Conservation (phyloP, 2,797 vertebrate genomes). For the Pseudotriccus pelzelni region DNA sequence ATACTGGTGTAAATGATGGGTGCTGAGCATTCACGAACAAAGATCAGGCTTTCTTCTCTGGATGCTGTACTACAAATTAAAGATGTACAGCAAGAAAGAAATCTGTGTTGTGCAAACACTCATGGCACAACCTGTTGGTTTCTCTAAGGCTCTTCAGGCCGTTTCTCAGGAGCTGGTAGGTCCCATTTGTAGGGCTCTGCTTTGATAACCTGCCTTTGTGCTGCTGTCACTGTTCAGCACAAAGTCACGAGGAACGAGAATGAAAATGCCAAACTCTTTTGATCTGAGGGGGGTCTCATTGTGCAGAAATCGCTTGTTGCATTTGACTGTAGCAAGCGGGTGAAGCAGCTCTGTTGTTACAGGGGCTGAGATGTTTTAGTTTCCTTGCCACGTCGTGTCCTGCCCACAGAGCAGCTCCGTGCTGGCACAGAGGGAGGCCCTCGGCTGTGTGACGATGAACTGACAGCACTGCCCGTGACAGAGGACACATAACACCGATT, state of each 20-base stretch:
- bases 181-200: background rate
- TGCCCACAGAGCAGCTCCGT: background rate
- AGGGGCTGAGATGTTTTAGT: background rate
- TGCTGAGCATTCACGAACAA: background rate
- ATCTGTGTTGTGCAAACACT: background rate
- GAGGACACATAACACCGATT: background rate
- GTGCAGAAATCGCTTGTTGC: background rate
- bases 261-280: background rate
- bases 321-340: background rate
- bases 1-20: background rate
- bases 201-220: background rate
- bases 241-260: background rate
- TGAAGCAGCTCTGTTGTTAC: background rate
- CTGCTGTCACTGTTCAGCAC: background rate
- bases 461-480: background rate
- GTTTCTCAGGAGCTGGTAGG: background rate
- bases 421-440: rapidly evolving
- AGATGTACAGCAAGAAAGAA: background rate
- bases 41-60: background rate
- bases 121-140: background rate
- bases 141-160: background rate
- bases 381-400: background rate
- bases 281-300: background rate
- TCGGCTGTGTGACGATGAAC: background rate
- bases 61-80: background rate